Conservation (phyloP, 2,888 invertebrate genomes). For the Eilema sororculum region DNA sequence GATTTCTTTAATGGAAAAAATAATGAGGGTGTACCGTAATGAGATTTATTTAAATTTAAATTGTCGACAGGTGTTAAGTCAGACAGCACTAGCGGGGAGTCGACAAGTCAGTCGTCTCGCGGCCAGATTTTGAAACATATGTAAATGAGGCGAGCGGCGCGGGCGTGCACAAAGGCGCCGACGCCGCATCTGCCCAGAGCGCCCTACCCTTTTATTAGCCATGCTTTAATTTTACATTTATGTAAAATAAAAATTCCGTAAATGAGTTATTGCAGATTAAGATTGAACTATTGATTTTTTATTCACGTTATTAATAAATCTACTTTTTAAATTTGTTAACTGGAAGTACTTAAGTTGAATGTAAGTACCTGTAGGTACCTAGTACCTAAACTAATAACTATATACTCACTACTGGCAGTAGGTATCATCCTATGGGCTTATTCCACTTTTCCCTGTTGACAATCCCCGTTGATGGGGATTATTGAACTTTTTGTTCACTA, state of each 20-base stretch:
- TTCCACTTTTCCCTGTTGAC: no score
- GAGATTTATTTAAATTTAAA: conserved; percentile 47
- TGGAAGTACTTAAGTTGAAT: background rate
- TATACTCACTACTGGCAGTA: no score
- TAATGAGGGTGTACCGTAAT: conserved; percentile 29
- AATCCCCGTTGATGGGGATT: no score
- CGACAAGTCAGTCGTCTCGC: conserved; percentile 64
- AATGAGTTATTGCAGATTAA: conserved; percentile 61
- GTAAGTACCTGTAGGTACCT: no score
- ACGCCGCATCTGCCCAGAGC: conserved; percentile 61
- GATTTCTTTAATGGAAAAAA: conserved; percentile 42
- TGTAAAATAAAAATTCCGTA: conserved; percentile 58
- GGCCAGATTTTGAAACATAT: conserved; percentile 81
- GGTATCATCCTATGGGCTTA: no score
- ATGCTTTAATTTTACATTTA: conserved; percentile 70
- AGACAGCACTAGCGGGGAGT: conserved; percentile 67
- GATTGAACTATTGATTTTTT: conserved; percentile 32
- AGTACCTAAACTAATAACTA: no score
- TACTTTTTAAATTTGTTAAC: background rate
- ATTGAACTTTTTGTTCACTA: no score
- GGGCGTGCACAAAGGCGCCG: conserved; percentile 72
- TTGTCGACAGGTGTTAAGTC: conserved; percentile 62
- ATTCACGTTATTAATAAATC: background rate
- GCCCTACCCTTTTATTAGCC: conserved; percentile 72
- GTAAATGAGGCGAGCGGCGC: conserved; percentile 74